phyloP scores from a whole-genome alignment of 2,888 invertebrate genomes.

The Acanthosepion esculentum region DNA sequence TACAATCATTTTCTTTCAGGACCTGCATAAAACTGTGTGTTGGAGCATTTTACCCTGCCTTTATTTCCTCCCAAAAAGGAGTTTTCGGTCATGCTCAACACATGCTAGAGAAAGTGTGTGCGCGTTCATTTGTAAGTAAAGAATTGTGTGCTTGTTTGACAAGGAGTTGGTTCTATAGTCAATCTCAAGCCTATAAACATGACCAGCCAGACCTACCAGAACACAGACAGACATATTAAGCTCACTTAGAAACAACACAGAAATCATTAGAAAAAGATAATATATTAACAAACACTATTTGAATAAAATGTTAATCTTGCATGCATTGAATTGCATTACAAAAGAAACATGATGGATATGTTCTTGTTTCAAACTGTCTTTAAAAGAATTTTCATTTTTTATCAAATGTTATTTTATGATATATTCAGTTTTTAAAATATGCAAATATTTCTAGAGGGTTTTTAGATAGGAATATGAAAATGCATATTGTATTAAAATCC shows the following conservation, averaged over 20 bases:
- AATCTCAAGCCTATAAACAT: slow-evolving; percentile 1
- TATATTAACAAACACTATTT: background rate
- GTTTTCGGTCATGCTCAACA: slow-evolving; percentile 33
- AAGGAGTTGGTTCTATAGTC: background rate
- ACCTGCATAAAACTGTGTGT: slow-evolving; percentile 21
- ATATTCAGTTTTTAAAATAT: background rate
- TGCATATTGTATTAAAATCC: too few species aligned
- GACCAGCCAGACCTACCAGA: background rate
- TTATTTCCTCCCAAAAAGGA: slow-evolving; percentile 8
- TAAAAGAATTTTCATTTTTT: background rate
- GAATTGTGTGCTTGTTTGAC: slow-evolving; percentile 4
- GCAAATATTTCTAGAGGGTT: background rate
- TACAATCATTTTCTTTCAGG: background rate
- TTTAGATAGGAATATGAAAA: too few species aligned
- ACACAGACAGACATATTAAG: background rate
- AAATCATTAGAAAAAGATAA: background rate
- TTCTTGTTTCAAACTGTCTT: background rate
- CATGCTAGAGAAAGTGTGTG: background rate
- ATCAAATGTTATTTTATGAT: background rate
- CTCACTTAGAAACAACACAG: background rate
- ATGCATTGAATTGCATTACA: background rate
- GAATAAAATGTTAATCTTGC: background rate
- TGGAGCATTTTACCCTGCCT: slow-evolving; percentile 33
- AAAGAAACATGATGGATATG: background rate
- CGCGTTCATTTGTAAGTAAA: background rate